These are phyloP conservation scores for Acyrthosiphon pisum DNA, from an alignment of 1,140 invertebrate species.

Conservation along the genomic window DNA sequence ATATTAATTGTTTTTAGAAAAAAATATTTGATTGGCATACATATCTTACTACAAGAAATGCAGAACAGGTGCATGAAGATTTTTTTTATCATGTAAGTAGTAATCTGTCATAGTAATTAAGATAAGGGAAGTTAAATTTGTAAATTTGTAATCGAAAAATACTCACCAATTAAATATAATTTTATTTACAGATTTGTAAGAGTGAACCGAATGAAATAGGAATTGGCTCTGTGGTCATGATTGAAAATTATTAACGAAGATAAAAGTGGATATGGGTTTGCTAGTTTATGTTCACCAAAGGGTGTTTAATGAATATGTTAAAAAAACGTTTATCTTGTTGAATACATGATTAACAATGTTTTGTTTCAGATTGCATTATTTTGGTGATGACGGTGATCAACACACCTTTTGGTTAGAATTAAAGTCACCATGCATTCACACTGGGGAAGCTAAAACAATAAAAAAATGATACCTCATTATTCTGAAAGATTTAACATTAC, in stretches of 20 bases:
- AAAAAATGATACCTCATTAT: constrained; percentile 20
- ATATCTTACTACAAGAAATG: constrained; percentile 4
- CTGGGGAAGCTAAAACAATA: constrained; percentile 45
- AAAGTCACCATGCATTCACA: constrained; percentile 28
- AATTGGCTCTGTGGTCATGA: neutral
- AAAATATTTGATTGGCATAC: constrained; percentile 35
- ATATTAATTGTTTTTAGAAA: constrained; percentile 13
- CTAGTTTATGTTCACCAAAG: constrained; percentile 11
- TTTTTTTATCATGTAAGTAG: constrained; percentile 46
- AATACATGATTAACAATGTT: neutral
- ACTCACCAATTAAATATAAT: neutral
- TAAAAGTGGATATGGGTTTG: constrained; percentile 41
- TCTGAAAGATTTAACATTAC: neutral
- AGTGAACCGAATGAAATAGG: constrained; percentile 52
- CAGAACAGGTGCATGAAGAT: constrained; percentile 33
- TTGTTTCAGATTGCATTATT: constrained; percentile 42
- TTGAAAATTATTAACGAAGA: constrained; percentile 32
- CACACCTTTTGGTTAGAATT: constrained; percentile 36
- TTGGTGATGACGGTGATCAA: constrained; percentile 46
- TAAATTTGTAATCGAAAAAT: neutral
- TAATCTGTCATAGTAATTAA: no score
- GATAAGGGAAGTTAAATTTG: neutral
- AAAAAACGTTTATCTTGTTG: neutral
- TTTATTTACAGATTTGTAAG: constrained; percentile 16
- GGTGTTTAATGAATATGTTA: constrained; percentile 21